Percentiles rank a stretch among this genome's conserved stretches.
Conservation (phyloP, 1,140 invertebrate genomes). For the Pseudachorutes palmiensis region DNA sequence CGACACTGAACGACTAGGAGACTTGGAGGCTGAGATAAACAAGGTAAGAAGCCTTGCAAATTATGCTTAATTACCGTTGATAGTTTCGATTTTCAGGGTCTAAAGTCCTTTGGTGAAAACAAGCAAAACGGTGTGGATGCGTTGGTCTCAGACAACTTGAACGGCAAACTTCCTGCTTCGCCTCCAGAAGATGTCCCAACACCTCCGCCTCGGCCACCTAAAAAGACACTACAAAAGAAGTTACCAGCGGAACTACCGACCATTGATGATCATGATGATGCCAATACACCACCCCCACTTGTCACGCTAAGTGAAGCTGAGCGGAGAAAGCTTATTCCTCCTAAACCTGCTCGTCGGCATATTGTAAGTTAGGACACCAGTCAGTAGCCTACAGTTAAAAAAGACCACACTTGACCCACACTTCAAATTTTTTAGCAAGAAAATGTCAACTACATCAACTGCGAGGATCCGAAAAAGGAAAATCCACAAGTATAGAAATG, state of each 20-base stretch:
- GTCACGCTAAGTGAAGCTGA: not conserved
- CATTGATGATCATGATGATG: not conserved
- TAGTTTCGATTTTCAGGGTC: too few relatives aligned
- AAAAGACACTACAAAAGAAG: not conserved
- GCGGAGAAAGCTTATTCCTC: not conserved
- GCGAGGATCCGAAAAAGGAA: too few relatives aligned
- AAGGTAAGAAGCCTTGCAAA: too few relatives aligned
- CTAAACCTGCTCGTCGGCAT: not conserved
- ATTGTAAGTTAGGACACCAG: not conserved
- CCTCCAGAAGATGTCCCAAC: not conserved
- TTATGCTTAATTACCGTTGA: too few relatives aligned
- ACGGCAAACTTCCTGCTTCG: not conserved
- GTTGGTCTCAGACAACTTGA: not conserved
- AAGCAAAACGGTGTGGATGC: not conserved
- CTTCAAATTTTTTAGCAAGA: not conserved
- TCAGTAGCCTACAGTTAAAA: too few relatives aligned
- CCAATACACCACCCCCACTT: too few relatives aligned
- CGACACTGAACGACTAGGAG: too few relatives aligned
- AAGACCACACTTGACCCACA: too few relatives aligned
- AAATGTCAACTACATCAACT: too few relatives aligned
- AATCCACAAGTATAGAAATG: too few relatives aligned
- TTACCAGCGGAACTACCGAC: not conserved
- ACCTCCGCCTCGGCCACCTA: not conserved
- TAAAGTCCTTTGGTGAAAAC: too few relatives aligned
- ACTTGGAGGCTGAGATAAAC: too few relatives aligned